Percentiles rank a stretch among this genome's conserved stretches.
These are phyloP conservation scores for Nestor notabilis DNA, from an alignment of 2,113 vertebrate genomes.

Conservation along the genomic window DNA sequence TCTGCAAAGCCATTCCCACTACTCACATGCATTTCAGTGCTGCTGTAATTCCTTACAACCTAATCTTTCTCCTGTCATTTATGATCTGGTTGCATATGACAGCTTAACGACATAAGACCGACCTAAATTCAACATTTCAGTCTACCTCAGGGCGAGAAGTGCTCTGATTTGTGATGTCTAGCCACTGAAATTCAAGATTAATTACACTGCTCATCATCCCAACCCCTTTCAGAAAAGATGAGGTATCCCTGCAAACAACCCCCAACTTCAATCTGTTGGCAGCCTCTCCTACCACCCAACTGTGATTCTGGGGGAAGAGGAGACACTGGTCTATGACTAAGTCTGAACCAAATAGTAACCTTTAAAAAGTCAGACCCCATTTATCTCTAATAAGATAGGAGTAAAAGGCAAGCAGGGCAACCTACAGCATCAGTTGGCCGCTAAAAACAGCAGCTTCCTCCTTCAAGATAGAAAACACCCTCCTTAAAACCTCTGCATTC, in stretches of 20 bases:
- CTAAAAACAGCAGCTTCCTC: background rate
- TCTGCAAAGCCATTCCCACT: background rate
- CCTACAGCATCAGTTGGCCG: background rate
- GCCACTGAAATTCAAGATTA: background rate
- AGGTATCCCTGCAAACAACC: background rate
- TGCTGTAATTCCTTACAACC: background rate
- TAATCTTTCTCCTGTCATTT: background rate
- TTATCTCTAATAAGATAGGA: background rate
- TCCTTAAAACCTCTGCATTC: background rate
- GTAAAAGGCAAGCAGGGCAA: background rate
- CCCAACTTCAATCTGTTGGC: background rate
- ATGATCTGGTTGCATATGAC: background rate
- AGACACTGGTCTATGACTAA: background rate
- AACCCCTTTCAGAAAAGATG: background rate
- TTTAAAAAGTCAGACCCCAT: background rate
- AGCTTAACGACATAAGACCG: background rate
- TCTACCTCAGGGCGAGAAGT: background rate
- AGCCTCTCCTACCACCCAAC: background rate
- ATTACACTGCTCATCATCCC: background rate
- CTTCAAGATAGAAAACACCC: background rate
- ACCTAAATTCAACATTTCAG: background rate
- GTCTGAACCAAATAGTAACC: background rate
- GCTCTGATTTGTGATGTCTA: background rate
- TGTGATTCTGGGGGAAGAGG: background rate
- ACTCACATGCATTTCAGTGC: background rate